phyloP scores from a whole-genome alignment of 2,888 invertebrate genomes.

The Nudaria mundana region DNA sequence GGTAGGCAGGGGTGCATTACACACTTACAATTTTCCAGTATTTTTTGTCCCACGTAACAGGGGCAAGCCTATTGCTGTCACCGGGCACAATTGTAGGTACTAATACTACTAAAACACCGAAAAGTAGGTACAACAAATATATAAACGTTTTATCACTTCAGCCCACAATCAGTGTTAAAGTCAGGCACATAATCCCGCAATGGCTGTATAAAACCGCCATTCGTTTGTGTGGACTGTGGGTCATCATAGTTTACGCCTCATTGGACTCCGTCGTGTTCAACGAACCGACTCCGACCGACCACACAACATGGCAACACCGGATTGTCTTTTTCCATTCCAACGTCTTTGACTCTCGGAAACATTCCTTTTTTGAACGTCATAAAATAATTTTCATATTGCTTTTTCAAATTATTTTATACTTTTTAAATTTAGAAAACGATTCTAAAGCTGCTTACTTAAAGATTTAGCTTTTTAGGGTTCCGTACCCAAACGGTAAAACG shows the following conservation, averaged over 20 bases:
- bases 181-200: conserved; percentile 6
- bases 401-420: neutral
- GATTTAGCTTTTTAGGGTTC: too few species aligned
- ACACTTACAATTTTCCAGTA: too few species aligned
- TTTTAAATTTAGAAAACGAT: neutral
- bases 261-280: conserved; percentile 21
- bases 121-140: too few species aligned
- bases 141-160: too few species aligned
- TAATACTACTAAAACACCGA: too few species aligned
- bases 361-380: neutral
- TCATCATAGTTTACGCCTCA: conserved; percentile 37
- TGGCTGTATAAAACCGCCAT: conserved; percentile 27
- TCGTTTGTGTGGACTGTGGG: conserved; percentile 21
- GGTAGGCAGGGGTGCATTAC: too few species aligned
- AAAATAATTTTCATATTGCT: neutral
- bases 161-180: conserved; percentile 12
- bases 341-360: neutral
- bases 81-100: too few species aligned
- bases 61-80: too few species aligned
- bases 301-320: conserved; percentile 11
- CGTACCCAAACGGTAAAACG: too few species aligned
- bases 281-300: conserved; percentile 14
- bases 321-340: conserved; percentile 12
- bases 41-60: too few species aligned
- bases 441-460: too few species aligned